A percentile compares a stretch with the other conserved stretches of the same genome.
phyloP scores from a whole-genome alignment of 30 jellyfish, hydroid and myxozoan genomes.

The Hydractinia symbiolongicarpus region DNA sequence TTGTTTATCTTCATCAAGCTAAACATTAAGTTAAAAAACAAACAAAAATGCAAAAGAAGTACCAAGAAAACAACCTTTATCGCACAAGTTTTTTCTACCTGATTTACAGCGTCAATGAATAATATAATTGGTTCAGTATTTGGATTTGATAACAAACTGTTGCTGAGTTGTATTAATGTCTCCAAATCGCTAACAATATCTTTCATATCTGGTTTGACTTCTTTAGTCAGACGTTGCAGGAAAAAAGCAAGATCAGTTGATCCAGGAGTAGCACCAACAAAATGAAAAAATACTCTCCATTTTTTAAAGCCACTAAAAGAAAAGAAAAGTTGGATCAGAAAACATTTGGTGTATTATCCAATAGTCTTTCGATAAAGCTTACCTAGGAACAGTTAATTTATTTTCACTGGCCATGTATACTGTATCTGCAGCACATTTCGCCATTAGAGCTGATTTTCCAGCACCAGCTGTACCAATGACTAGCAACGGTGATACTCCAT shows the following conservation, averaged over 20 bases:
- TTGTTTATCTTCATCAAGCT: constrained; percentile 68
- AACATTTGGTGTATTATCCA: neutral
- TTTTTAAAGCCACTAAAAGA: constrained; percentile 64
- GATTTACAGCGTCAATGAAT: constrained; percentile 94
- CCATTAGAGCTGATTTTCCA: constrained; percentile 98
- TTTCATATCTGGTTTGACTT: constrained; percentile 88
- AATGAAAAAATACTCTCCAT: constrained; percentile 89
- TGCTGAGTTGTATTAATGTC: constrained; percentile 80
- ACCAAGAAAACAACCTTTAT: no score
- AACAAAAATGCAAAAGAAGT: no score
- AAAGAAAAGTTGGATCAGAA: neutral
- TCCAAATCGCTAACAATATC: constrained; percentile 91
- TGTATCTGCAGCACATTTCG: constrained; percentile 88
- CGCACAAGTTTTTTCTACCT: constrained; percentile 74
- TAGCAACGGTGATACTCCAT: constrained; percentile 59
- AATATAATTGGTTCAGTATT: constrained; percentile 82
- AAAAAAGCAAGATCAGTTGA: constrained; percentile 98
- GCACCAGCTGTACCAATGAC: constrained; percentile 98
- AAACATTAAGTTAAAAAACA: neutral
- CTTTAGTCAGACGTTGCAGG: constrained; percentile 88
- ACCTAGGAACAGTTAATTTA: constrained; percentile 60
- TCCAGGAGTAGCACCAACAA: constrained; percentile 99
- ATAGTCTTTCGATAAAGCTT: neutral
- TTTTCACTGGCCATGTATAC: constrained; percentile 41
- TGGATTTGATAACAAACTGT: constrained; percentile 87